phyloP scores from a whole-genome alignment of 2,888 invertebrate genomes.

The Melieria picta region DNA sequence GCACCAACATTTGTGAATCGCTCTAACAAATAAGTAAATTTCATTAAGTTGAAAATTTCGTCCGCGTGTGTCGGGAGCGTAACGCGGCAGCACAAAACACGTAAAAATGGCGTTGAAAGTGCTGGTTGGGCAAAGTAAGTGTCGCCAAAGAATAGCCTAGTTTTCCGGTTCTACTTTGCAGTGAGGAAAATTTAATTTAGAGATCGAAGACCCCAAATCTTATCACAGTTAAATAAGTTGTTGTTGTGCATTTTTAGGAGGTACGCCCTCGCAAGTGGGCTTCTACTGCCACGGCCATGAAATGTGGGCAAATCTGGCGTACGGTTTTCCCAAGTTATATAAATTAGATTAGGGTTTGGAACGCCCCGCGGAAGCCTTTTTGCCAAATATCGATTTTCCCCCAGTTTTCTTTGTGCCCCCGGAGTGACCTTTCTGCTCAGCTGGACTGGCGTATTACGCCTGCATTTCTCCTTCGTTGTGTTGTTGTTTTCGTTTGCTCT shows the following conservation, averaged over 20 bases:
- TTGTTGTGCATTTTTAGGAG: not conserved
- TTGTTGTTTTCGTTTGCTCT: not conserved
- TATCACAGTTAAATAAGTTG: no score
- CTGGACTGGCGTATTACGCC: no score
- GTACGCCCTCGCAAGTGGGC: not conserved
- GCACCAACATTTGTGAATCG: fast-evolving
- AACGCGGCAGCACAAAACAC: slow-evolving; percentile 14
- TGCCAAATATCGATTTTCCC: slow-evolving; percentile 45
- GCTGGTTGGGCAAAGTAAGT: slow-evolving; percentile 89
- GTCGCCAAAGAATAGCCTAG: slow-evolving; percentile 20
- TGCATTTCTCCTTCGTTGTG: no score
- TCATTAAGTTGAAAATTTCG: slow-evolving; percentile 12
- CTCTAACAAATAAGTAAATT: slow-evolving; percentile 49
- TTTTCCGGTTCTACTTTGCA: not conserved
- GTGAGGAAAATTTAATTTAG: not conserved
- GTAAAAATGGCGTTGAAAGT: slow-evolving; percentile 83
- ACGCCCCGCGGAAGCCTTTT: not conserved
- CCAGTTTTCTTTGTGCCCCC: slow-evolving; percentile 26
- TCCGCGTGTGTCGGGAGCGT: slow-evolving; percentile 17
- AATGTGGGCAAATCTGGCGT: not conserved
- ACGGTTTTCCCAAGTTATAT: not conserved
- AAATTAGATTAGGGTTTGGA: no score
- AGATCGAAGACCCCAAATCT: not conserved
- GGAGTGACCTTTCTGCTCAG: slow-evolving; percentile 22
- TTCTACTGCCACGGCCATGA: not conserved